Conservation (phyloP, 2,113 vertebrate genomes). For the Malurus melanocephalus region DNA sequence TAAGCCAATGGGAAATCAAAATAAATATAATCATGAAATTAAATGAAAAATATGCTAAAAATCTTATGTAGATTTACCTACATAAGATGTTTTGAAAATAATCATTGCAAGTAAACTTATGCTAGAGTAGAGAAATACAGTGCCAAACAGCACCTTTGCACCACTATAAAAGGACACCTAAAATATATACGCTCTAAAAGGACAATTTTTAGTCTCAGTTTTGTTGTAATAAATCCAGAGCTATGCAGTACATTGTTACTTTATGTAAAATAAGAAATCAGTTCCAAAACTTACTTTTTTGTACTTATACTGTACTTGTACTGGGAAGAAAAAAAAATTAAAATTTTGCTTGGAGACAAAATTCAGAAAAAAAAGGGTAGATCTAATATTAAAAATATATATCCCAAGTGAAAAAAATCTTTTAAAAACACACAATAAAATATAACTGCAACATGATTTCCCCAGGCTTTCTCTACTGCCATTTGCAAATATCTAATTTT, state of each 20-base stretch:
- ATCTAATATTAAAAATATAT: neutral
- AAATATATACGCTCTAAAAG: neutral
- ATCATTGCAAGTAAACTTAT: neutral
- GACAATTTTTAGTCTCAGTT: neutral
- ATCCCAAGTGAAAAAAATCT: neutral
- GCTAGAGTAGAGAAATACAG: neutral
- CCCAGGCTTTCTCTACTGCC: neutral
- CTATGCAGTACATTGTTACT: neutral
- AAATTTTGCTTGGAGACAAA: neutral
- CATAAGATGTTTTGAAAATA: neutral
- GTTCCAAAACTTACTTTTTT: neutral
- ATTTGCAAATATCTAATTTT: neutral
- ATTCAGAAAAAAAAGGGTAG: neutral
- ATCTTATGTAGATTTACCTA: neutral
- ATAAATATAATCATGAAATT: neutral
- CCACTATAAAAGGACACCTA: neutral
- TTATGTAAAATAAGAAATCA: neutral
- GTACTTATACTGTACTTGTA: neutral
- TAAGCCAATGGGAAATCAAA: neutral
- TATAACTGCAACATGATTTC: neutral
- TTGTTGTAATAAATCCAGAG: neutral
- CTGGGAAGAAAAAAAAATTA: neutral
- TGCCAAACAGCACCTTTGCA: neutral
- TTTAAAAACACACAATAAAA: neutral
- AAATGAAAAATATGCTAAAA: neutral